Percentiles rank a stretch among this genome's conserved stretches.
Evolutionary conservation across 2,113 vertebrate genomes (phyloP).

Genomic region (Eretmochelys imbricata): DNA sequence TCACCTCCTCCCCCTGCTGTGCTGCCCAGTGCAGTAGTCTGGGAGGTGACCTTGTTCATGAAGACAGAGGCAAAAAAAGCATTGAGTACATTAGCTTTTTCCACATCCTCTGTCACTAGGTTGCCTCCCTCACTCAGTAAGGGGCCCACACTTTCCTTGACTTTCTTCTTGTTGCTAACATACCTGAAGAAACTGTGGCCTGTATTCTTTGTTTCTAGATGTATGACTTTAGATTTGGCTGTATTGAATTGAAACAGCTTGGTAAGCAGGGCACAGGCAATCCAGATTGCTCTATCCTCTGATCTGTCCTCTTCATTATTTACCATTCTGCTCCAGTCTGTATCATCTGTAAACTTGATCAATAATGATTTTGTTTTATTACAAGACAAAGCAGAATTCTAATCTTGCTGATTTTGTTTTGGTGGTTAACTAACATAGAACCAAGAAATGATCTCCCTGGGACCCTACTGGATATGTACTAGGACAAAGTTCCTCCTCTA

Average conservation of each 20-base stretch:
- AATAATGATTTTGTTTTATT: not conserved
- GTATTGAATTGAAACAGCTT: not conserved
- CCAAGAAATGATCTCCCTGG: not conserved
- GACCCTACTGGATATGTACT: not conserved
- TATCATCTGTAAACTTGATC: conserved; percentile 24
- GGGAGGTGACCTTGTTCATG: no score
- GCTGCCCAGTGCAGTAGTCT: no score
- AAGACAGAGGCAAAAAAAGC: no score
- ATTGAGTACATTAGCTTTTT: no score
- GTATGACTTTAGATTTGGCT: not conserved
- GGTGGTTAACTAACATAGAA: not conserved
- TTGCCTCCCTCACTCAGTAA: no score
- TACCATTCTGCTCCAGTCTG: not conserved
- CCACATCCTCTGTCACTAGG: no score
- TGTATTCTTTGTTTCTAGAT: not conserved
- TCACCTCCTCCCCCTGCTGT: no score
- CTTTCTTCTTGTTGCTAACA: no score
- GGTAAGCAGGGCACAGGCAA: not conserved
- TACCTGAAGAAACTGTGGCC: not conserved
- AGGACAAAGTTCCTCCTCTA: no score
- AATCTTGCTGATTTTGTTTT: no score
- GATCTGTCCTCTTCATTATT: not conserved
- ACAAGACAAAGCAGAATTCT: no score
- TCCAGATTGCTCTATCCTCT: not conserved
- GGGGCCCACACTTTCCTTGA: no score